These are phyloP conservation scores for Allochrocebus solatus DNA, from an alignment of 2,797 vertebrate genomes.

Conservation along the genomic window DNA sequence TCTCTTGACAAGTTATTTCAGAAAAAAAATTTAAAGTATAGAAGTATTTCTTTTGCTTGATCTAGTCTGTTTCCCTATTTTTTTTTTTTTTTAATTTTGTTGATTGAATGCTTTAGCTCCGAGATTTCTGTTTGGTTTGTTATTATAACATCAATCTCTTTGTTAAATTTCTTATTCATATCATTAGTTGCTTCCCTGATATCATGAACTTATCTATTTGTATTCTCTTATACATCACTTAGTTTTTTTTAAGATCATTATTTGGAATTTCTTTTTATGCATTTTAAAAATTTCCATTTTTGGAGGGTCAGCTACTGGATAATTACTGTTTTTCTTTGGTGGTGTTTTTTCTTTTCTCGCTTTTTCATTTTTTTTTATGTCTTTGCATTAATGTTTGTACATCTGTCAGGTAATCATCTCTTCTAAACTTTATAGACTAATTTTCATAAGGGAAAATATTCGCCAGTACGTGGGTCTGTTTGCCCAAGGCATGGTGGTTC, in stretches of 20 bases:
- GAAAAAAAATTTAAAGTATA: not conserved
- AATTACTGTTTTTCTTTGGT: not conserved
- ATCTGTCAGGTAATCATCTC: not conserved
- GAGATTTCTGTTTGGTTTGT: not conserved
- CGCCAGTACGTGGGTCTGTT: not conserved
- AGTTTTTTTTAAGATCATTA: not conserved
- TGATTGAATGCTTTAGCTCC: not conserved
- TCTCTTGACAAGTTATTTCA: not conserved
- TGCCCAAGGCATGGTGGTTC: not conserved
- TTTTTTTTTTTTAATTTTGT: not conserved
- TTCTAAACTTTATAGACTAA: not conserved
- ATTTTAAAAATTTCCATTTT: not conserved
- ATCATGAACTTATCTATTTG: not conserved
- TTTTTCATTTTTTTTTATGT: not conserved
- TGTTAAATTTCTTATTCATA: not conserved
- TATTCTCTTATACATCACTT: not conserved
- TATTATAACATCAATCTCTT: not conserved
- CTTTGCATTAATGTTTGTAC: not conserved
- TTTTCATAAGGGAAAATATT: not conserved
- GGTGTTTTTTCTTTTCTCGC: not conserved
- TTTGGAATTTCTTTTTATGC: not conserved
- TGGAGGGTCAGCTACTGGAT: not conserved
- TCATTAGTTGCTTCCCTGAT: not conserved
- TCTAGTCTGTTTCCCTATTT: not conserved
- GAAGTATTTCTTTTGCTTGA: not conserved